Percentiles rank a stretch among this genome's conserved stretches.
Evolutionary conservation across 2,888 invertebrate genomes (phyloP).

Genomic region (Thelaira solivaga): DNA sequence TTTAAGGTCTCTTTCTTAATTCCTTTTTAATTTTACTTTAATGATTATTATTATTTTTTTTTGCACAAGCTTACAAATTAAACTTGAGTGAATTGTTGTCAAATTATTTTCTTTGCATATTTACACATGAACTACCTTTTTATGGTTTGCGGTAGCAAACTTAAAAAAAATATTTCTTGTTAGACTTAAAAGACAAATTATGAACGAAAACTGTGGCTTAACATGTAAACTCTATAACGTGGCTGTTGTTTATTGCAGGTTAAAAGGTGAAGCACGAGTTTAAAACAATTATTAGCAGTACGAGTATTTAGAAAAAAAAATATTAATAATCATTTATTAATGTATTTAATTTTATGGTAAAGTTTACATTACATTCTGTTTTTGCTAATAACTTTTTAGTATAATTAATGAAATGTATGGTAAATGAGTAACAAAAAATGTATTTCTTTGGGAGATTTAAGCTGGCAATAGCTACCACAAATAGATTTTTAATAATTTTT

Average conservation of each 20-base stretch:
- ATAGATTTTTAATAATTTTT: too few relatives aligned
- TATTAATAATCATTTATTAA: too few relatives aligned
- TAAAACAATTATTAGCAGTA: slow-evolving; percentile 2
- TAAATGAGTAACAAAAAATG: too few relatives aligned
- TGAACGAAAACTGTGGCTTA: slow-evolving; percentile 49
- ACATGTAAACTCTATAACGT: slow-evolving; percentile 44
- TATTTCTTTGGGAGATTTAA: too few relatives aligned
- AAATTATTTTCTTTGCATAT: slow-evolving; percentile 38
- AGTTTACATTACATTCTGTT: too few relatives aligned
- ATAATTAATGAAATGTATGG: too few relatives aligned
- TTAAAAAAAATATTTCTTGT: slow-evolving; percentile 2
- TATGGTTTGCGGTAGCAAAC: neutral
- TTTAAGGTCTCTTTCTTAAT: neutral
- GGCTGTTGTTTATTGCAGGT: slow-evolving; percentile 35
- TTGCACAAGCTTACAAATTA: slow-evolving; percentile 24
- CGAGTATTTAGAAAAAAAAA: neutral
- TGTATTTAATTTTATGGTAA: neutral
- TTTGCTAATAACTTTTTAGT: too few relatives aligned
- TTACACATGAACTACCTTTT: neutral
- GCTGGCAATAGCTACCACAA: too few relatives aligned
- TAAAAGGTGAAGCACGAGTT: slow-evolving; percentile 58
- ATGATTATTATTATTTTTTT: slow-evolving; percentile 12
- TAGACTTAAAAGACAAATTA: slow-evolving; percentile 45
- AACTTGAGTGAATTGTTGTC: slow-evolving; percentile 59
- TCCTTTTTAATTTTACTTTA: neutral